phyloP scores from a whole-genome alignment of 2,113 vertebrate genomes.

The Heliornis fulica region DNA sequence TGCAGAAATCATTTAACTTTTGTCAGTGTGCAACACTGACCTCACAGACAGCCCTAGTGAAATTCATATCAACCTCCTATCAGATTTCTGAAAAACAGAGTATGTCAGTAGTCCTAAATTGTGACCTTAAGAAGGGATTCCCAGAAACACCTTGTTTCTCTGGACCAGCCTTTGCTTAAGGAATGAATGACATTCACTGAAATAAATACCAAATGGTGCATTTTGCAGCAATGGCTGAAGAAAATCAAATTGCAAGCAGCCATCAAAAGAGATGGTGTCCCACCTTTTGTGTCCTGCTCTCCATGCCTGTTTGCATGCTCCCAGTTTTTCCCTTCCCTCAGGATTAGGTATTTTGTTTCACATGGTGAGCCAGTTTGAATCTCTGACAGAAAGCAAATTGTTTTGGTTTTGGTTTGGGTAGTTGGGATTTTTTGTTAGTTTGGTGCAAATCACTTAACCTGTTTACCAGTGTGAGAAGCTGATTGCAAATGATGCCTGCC shows the following conservation, averaged over 20 bases:
- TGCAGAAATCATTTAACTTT: neutral
- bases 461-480: neutral
- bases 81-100: neutral
- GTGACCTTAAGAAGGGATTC: neutral
- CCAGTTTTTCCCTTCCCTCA: neutral
- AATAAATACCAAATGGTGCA: neutral
- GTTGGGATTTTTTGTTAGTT: neutral
- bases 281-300: neutral
- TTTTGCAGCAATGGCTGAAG: neutral
- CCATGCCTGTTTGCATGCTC: accelerated
- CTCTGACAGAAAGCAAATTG: neutral
- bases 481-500: neutral
- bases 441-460: neutral
- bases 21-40: neutral
- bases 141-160: neutral
- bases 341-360: neutral
- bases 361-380: neutral
- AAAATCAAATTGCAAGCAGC: neutral
- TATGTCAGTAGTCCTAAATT: neutral
- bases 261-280: neutral
- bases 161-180: neutral
- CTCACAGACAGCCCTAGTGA: neutral
- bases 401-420: accelerated
- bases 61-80: neutral
- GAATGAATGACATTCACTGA: neutral